Base-by-base conservation (phyloP, 2,113 vertebrate genomes). In the Syrmaticus mikado region DNA sequence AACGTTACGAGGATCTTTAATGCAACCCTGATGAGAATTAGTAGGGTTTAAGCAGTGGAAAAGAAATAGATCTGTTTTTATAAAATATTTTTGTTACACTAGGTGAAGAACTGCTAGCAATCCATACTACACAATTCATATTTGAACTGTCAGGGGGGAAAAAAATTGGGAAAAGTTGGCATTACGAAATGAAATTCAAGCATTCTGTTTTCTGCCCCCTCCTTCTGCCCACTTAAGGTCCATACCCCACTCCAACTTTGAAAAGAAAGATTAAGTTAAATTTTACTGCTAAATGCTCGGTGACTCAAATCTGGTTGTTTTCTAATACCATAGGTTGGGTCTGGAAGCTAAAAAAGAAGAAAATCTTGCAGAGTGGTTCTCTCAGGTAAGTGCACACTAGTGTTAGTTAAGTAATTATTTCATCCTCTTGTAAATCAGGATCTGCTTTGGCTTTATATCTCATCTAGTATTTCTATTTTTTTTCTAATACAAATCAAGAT, bases 341-440 rank as follows among this genome's bases (percentile, higher is more conserved):
- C 97, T 99, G 80, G 99, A 99, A 96, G 98, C 98, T 41, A 99
- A 98, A 97, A 99, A 99, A 95, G 99, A 99, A 97, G 99, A 99
- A 96, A 99, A 99, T 93, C 97, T 99, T 89, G 97, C 99, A 45
- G 99, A 99, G 46, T 99, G 99, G 99, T 99, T 99, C 94, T 99
- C 99, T 93, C 99, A 99, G 98, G 99, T 99, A 97, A 90, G 95
- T 89, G n/a, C 38, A 21, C 6, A 48, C 94, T 48, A 52, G 7
- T 93, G 89, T 90, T 45, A 64, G 85, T 34, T 86, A 16, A 77
- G 50, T 6, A 66, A 61, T 58, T 58, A 22, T 57, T 95, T 89
- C 1, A 28, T 68, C 75, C 7, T 58, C 16, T 68, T 83, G 36
- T 24, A 58, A 75, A 40, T 85, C 43, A 38, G 36, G 0, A 3